A percentile compares a stretch with the other conserved stretches of the same genome.
Evolutionary conservation across 2,797 vertebrate genomes (phyloP).

Genomic region (Bovichtus diacanthus): DNA sequence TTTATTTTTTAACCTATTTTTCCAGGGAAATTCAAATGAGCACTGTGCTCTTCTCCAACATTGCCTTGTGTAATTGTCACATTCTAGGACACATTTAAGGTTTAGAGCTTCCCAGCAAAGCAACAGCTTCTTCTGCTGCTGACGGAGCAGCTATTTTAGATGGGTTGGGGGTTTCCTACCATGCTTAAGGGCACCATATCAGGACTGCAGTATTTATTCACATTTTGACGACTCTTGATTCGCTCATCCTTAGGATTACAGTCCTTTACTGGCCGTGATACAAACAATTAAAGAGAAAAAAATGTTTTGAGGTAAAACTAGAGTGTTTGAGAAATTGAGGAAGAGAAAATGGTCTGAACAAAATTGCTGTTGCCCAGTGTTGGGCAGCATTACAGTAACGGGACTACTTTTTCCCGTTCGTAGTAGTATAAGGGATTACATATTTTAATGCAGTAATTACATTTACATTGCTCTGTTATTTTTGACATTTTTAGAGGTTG

Average conservation of each 20-base stretch:
- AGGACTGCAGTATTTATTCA: slow-evolving; percentile 3
- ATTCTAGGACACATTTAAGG: slow-evolving; percentile 17
- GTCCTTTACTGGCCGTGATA: neutral
- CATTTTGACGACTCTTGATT: neutral
- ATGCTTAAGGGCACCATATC: slow-evolving; percentile 10
- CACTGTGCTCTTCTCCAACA: neutral
- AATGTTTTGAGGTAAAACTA: neutral
- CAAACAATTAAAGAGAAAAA: neutral
- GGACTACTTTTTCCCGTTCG: neutral
- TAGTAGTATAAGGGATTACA: rapidly evolving
- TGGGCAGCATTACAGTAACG: rapidly evolving
- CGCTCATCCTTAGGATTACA: neutral
- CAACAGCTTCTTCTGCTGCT: slow-evolving; percentile 14
- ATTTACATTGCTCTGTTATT: too few species aligned
- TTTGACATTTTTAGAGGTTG: too few species aligned
- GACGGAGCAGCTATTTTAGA: slow-evolving; percentile 5
- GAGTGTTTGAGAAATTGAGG: neutral
- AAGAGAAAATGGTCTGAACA: neutral
- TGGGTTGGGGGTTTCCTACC: neutral
- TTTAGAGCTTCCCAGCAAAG: slow-evolving; percentile 19
- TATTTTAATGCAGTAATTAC: neutral
- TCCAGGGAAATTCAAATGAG: slow-evolving; percentile 5
- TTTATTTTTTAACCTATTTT: neutral
- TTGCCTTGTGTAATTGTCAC: neutral
- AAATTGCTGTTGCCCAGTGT: neutral